Evolutionary conservation across 2,888 invertebrate genomes (phyloP).

Genomic region (Philopedon plagiatum): DNA sequence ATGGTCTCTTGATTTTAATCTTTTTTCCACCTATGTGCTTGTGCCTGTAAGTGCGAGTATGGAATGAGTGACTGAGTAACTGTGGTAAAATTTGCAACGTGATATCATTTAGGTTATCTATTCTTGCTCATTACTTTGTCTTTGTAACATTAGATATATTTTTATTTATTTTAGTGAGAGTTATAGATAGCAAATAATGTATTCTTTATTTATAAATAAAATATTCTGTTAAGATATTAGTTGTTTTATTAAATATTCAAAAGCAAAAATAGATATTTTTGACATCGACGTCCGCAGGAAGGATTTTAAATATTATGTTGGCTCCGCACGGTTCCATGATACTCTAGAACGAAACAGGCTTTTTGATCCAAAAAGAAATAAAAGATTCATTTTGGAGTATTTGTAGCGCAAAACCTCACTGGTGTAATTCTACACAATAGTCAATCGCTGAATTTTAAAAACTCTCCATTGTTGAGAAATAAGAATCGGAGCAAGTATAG

Average conservation of each 20-base stretch:
- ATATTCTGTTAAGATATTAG: constrained; percentile 34
- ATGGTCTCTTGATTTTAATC: constrained; percentile 14
- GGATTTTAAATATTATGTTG: no score
- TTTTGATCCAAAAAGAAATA: no score
- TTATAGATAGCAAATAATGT: constrained; percentile 58
- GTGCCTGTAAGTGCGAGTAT: constrained; percentile 26
- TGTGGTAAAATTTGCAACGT: constrained; percentile 53
- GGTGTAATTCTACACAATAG: no score
- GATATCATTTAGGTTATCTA: constrained; percentile 56
- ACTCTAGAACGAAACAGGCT: no score
- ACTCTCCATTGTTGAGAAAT: no score
- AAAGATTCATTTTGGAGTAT: no score
- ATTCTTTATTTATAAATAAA: constrained; percentile 56
- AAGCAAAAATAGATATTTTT: no score
- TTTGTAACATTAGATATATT: constrained; percentile 51
- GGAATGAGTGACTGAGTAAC: constrained; percentile 25
- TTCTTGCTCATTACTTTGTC: constrained; percentile 60
- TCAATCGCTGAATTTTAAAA: no score
- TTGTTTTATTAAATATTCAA: neutral
- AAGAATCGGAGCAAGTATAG: no score
- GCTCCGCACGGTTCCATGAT: no score
- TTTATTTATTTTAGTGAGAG: constrained; percentile 59
- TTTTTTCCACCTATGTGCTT: constrained; percentile 45
- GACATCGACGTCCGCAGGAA: no score
- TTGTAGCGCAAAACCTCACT: no score